Base-by-base conservation (phyloP, 2,888 invertebrate genomes). In the Lochmaea capreae region DNA sequence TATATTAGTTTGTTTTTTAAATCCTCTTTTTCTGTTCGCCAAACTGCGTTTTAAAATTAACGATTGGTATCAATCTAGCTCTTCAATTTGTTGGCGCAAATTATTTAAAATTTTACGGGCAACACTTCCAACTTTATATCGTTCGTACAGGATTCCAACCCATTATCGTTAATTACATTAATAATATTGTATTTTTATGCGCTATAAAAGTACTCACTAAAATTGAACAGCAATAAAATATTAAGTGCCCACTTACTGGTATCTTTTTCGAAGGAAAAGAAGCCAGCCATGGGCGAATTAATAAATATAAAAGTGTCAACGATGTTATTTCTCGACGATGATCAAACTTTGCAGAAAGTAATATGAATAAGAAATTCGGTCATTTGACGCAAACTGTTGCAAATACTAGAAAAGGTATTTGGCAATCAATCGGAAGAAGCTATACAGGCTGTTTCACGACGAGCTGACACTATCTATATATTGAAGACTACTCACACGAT, bases 81-180 rank as follows among this genome's bases (percentile, higher is more conserved):
- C 57, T 54, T 58, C 67, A 71, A 71, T 73, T 75, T 70, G 67
- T 71, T 65, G 46, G 12, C 69, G 67, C 72, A 74, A 74, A 74
- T 74, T 71, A 68, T 74, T 73, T 73, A 68, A 68, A 68, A 71
- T 68, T 77, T 77, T 68, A 77, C 65, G 12, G 43, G 71, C 73
- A 49, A 65, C 62, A 49, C 67, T 63, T 67, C 61, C 42, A 72
- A 73, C 62, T 59, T 69, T 67, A 71, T 73, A 77, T 70, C 67
- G 33, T 62, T 67, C 61, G 63, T 75, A 67, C 68, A 67, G 66
- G 75, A 71, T 70, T 73, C 65, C 63, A 67, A 67, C 42, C 77
- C 78, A 78, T 76, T 78, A 78, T 72, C 76, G 70, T 73, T 78
- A 78, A 78, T 76, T 78, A 67, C 78, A 75, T 76, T 78, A 78